Base-by-base conservation (phyloP, 2,888 invertebrate genomes). In the Terebella lapidaria region DNA sequence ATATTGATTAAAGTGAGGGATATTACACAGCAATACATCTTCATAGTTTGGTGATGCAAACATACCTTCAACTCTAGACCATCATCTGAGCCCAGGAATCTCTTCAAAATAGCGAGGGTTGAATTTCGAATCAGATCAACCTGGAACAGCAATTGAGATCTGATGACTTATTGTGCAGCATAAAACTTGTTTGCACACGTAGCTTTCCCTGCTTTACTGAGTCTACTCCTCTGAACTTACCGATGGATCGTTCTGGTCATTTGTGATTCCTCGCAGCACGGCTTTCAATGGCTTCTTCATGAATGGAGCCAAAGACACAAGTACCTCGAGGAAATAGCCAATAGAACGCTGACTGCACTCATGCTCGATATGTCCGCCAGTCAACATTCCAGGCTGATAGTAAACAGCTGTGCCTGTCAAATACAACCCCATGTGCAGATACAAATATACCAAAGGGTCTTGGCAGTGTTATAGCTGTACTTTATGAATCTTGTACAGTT, bases 221-320 rank as follows among this genome's bases (percentile, higher is more conserved):
- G 20, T 5, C 22, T 10, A 10, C 5, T 18, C 20, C 4, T 15
- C 42, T 45, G 3, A 24, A 70, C 77, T 72, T 70, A 83, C 81
- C 0, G 82, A 81, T 2, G 81, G 77, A 70, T 83, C 82, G 18
- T 70, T 69, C 75, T 73, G 84, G 67, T 88, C 86, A 79, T 91
- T 92, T 1, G 94, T 95, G 0, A 95, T 87, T n/a, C 97, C 97
- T 71, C 85, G 86, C 0, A 99, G 82, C 1, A 87, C 90, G 1
- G 87, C 87, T 71, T 89, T 85, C 1, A 99, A 71, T 0, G 94
- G 90, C 72, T 87, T 87, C 82, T 99, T 97, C 79, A 93, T 94
- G 81, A 99, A 99, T 0, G 95, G 92, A 1, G 93, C 95, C 28
- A 99, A 76, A 29, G 91, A 89, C 68, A 95, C 82, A 0, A 97